phyloP scores from a whole-genome alignment of 2,113 vertebrate species.

The Prietella phreatophila region DNA sequence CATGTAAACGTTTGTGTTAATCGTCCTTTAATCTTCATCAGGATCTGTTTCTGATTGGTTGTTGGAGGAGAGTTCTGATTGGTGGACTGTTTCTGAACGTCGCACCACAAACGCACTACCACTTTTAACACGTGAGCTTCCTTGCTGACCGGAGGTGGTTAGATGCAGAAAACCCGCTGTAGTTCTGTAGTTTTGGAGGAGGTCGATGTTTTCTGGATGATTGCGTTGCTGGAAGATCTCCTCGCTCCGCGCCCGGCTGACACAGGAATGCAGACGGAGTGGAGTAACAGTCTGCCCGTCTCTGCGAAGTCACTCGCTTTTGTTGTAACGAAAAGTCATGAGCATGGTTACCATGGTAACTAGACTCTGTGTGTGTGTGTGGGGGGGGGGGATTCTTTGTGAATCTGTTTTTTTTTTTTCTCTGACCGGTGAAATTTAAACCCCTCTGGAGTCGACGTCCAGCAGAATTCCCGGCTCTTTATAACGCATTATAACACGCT shows the following conservation, averaged over 20 bases:
- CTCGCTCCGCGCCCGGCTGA: neutral
- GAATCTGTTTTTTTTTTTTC: neutral
- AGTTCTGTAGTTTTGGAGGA: neutral
- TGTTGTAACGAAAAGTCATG: neutral
- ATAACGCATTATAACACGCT: neutral
- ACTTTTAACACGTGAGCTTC: neutral
- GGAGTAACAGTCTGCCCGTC: neutral
- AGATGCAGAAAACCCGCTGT: neutral
- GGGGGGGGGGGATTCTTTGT: neutral
- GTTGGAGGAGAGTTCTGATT: neutral
- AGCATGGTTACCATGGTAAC: neutral
- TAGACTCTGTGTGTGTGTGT: neutral
- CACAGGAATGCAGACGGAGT: slow-evolving; percentile 14
- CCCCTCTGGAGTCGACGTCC: neutral
- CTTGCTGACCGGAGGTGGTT: neutral
- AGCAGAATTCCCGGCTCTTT: neutral
- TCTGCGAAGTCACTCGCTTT: neutral
- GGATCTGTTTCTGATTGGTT: neutral
- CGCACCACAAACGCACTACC: neutral
- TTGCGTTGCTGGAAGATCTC: neutral
- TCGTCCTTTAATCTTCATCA: neutral
- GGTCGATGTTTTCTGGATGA: neutral
- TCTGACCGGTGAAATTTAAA: neutral
- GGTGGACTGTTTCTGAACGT: neutral
- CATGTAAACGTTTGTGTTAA: neutral